Conservation (phyloP, 2,113 vertebrate genomes). For the Dendropsophus ebraccatus region DNA sequence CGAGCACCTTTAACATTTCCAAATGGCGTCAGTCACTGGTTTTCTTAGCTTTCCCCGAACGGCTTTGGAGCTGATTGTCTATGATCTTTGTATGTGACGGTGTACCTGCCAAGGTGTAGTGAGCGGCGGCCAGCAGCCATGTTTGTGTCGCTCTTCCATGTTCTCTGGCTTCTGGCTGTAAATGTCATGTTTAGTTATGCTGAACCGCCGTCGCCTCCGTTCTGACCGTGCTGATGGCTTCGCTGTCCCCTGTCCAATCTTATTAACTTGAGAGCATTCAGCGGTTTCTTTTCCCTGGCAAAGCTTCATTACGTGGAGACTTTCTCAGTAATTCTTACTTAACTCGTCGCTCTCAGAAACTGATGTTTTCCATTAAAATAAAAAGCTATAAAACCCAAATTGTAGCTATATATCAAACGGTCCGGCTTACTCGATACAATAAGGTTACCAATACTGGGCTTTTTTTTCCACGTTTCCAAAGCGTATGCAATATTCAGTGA, state of each 20-base stretch:
- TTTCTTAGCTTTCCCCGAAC: background rate
- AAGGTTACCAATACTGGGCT: background rate
- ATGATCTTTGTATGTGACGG: background rate
- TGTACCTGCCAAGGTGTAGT: constrained; percentile 21
- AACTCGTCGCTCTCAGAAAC: constrained; percentile 25
- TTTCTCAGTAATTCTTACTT: constrained; percentile 44
- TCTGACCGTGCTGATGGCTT: constrained; percentile 47
- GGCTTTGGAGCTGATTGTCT: background rate
- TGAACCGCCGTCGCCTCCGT: constrained; percentile 2
- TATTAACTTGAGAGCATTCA: constrained; percentile 54
- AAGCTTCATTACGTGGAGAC: constrained; percentile 13
- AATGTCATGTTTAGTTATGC: constrained; percentile 55
- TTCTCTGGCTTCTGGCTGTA: constrained; percentile 31
- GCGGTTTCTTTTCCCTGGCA: constrained; percentile 43
- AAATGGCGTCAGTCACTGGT: background rate
- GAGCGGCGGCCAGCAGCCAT: background rate
- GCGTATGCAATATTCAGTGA: constrained; percentile 5
- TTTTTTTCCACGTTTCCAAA: background rate
- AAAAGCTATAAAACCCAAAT: background rate
- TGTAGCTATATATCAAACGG: too few species aligned
- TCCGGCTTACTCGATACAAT: too few species aligned
- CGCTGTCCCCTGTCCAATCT: constrained; percentile 54
- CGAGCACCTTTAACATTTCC: background rate
- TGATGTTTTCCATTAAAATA: background rate
- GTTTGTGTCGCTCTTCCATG: constrained; percentile 23